phyloP scores from a whole-genome alignment of 1,140 invertebrate genomes.

The Carcinoscorpius rotundicauda region DNA sequence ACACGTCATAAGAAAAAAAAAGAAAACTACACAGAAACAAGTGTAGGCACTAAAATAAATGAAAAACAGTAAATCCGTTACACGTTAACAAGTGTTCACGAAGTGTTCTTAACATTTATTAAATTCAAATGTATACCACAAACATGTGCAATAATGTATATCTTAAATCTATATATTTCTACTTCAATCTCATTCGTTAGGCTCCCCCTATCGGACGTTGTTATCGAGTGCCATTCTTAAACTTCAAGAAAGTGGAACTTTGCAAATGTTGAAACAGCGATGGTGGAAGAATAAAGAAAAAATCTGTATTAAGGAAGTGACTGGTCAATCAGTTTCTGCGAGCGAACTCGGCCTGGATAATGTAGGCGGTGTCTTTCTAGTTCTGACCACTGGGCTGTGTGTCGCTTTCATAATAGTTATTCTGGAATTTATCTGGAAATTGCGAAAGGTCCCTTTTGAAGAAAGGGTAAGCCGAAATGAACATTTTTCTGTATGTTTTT shows the following conservation, averaged over 20 bases:
- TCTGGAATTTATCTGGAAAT: slow-evolving; percentile 29
- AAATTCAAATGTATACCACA: no score
- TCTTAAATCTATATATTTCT: no score
- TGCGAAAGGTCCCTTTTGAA: slow-evolving; percentile 24
- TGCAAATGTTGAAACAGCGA: slow-evolving; percentile 33
- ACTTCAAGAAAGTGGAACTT: slow-evolving; percentile 35
- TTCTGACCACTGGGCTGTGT: slow-evolving; percentile 34
- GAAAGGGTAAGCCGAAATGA: slow-evolving; percentile 22
- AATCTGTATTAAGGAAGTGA: slow-evolving; percentile 24
- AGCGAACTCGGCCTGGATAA: slow-evolving; percentile 21
- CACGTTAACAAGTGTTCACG: no score
- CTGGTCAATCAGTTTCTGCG: slow-evolving; percentile 22
- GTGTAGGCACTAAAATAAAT: no score
- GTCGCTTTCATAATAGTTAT: slow-evolving; percentile 32
- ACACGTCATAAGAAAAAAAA: no score
- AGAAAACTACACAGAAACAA: no score
- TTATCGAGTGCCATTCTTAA: slow-evolving; percentile 37
- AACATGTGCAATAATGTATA: no score
- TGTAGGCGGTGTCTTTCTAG: slow-evolving; percentile 38
- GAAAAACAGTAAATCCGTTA: no score
- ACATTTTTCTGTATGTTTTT: no score
- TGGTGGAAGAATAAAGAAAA: slow-evolving; percentile 33
- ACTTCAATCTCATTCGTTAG: slow-evolving; percentile 19
- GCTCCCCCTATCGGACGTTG: slow-evolving; percentile 34
- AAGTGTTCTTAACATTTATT: no score